Evolutionary conservation across 2,113 vertebrate species (phyloP).

Genomic region (Rhagologus leucostigma): DNA sequence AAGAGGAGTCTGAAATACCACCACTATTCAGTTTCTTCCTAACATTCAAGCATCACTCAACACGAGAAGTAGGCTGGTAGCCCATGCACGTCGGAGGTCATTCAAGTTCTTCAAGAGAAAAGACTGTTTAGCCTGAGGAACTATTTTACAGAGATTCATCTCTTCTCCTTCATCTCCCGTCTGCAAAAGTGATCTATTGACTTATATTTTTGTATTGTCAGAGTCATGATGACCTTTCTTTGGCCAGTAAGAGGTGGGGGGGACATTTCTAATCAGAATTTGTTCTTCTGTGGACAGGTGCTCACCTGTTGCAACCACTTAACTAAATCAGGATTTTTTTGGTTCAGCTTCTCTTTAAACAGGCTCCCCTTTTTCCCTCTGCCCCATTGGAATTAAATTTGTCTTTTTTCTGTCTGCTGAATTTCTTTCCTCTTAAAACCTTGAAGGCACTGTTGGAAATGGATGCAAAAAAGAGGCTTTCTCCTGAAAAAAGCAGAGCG

Average conservation of each 20-base stretch:
- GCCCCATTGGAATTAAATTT: background rate
- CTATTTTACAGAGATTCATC: background rate
- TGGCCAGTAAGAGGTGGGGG: background rate
- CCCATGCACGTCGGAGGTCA: background rate
- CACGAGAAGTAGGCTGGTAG: background rate
- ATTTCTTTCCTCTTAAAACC: background rate
- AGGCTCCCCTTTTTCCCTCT: background rate
- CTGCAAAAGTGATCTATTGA: background rate
- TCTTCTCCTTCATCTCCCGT: background rate
- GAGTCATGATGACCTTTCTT: background rate
- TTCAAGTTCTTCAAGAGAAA: background rate
- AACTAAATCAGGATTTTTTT: background rate
- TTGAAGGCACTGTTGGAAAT: background rate
- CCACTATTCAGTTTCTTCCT: background rate
- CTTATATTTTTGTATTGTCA: background rate
- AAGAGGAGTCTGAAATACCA: background rate
- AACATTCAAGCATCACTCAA: background rate
- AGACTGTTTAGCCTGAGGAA: background rate
- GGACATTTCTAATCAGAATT: background rate
- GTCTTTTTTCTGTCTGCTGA: background rate
- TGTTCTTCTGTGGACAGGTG: background rate
- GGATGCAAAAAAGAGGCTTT: background rate
- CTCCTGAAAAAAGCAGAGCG: background rate
- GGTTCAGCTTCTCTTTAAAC: background rate
- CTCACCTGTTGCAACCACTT: background rate